Base-by-base conservation (phyloP, 2,113 vertebrate species). In the Chitala chitala region DNA sequence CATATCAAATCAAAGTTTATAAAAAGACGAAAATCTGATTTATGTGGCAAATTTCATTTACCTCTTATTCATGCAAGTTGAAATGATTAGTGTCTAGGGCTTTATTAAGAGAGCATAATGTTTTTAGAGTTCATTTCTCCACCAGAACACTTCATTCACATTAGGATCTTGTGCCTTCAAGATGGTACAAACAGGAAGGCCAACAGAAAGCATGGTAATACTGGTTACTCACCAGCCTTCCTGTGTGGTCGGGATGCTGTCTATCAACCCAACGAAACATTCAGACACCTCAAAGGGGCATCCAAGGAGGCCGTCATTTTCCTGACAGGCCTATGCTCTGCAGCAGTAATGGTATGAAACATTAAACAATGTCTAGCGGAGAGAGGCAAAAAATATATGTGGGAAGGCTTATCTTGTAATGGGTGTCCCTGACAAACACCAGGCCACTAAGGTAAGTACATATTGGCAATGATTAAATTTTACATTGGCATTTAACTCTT, bases 121-220 rank as follows among this genome's bases (percentile, higher is more conserved):
- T 63, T 36, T 38, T 29, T 63, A 20, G 5, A 63, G 59, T 3
- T 36, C 9, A 13, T 17, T 20, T 63, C 33, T 13, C 9, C 26
- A 2, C 31, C n/a, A 20, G 20, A 15, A 8, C 9, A 63, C 7
- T 7, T 63, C 59, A 1, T 38, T 13, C 31, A 38, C 31, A 15
- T 38, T 63, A 85, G 77, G 79, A 82, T 82, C 71, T 77, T 72
- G 76, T 80, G 80, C 79, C 80, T 81, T 78, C 51, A n/a, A 58
- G 46, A 55, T 56, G 36, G 48, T 22, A 51, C 40, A 66, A 75
- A 72, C 46, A 51, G 69, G 51, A 12, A 42, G 80, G 81, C 80
- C 76, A 64, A 29, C 44, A 58, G 69, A 53, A 65, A 56, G 46
- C 75, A 36, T 22, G 31, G 72, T 46, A 20, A 64, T 75, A 48